These are phyloP conservation scores for Podilymbus podiceps DNA, from an alignment of 2,113 vertebrate species.

Conservation along the genomic window DNA sequence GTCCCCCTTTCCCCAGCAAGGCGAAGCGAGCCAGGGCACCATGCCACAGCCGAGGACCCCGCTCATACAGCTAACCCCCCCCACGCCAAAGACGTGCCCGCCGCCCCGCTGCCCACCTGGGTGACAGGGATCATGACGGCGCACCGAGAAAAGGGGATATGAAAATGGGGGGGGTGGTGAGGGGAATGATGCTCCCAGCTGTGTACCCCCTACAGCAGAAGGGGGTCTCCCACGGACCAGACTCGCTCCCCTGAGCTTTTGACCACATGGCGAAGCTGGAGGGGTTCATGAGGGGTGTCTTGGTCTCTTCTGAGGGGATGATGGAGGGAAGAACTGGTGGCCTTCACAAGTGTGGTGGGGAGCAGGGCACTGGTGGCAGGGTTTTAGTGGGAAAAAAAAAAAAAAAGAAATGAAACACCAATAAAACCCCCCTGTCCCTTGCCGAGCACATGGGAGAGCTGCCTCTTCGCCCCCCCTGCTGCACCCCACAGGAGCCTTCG, in stretches of 20 bases:
- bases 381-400: not conserved
- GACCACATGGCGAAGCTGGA: not conserved
- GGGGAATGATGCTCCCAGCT: conserved; percentile 35
- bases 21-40: not conserved
- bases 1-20: not conserved
- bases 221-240: not conserved
- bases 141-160: conserved; percentile 35
- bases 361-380: not conserved
- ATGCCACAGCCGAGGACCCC: not conserved
- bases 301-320: not conserved
- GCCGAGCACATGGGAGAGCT: not conserved
- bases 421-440: not conserved
- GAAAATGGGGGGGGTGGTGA: conserved; percentile 14
- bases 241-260: not conserved
- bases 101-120: not conserved
- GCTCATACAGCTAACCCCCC: conserved; percentile 16
- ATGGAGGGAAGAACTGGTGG: not conserved
- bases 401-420: not conserved
- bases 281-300: not conserved
- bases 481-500: not conserved
- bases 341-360: not conserved
- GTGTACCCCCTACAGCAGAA: not conserved
- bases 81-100: conserved; percentile 45
- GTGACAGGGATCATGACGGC: not conserved
- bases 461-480: not conserved